Conservation (phyloP, 2,888 invertebrate genomes). For the Nephrotoma flavescens region DNA sequence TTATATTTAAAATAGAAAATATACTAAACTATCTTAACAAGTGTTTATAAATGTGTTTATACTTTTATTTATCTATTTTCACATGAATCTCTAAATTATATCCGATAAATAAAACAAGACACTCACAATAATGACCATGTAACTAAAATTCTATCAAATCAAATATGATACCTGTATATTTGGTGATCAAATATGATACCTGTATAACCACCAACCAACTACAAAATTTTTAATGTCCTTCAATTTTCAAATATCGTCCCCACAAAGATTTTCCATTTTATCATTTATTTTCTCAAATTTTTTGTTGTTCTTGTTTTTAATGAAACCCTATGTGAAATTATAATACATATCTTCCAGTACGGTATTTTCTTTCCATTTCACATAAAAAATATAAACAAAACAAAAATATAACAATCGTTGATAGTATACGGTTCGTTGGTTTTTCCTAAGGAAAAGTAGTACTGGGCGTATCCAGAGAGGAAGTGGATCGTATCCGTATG, state of each 20-base stretch:
- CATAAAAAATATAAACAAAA: neutral
- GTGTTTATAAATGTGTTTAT: no score
- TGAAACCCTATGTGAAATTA: neutral
- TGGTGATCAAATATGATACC: neutral
- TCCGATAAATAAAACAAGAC: no score
- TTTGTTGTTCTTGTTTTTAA: neutral
- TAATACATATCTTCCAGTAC: neutral
- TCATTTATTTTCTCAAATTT: neutral
- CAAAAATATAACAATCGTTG: neutral
- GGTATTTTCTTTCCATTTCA: neutral
- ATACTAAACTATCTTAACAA: no score
- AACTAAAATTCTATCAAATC: neutral
- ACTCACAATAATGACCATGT: no score
- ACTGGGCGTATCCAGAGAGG: neutral
- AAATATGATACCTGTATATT: no score
- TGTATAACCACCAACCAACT: neutral
- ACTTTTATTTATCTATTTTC: no score
- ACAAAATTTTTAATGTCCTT: neutral
- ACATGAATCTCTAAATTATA: no score
- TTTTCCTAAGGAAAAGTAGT: neutral
- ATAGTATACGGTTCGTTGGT: neutral
- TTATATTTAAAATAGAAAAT: no score
- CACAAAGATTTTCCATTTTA: neutral
- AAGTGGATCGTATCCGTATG: neutral
- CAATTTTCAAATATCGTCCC: neutral